phyloP scores from a whole-genome alignment of 2,797 vertebrate genomes.

The Notamacropus eugenii region DNA sequence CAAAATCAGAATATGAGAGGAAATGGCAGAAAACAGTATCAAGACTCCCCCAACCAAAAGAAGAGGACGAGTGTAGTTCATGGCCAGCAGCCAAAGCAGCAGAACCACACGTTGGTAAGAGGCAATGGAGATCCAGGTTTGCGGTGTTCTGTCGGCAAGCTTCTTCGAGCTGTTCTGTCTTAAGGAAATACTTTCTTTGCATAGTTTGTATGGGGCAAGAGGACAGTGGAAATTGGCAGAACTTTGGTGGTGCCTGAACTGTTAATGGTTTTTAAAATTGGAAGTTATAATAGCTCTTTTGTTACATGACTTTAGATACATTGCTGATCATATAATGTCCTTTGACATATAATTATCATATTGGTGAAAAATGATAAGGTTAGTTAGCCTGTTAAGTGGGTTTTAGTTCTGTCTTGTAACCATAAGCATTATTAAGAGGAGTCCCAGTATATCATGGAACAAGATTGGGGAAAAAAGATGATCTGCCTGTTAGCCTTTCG shows the following conservation, averaged over 20 bases:
- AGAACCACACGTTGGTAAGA: conserved; percentile 85
- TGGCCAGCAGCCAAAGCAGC: conserved; percentile 85
- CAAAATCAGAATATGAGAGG: conserved; percentile 88
- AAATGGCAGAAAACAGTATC: conserved; percentile 91
- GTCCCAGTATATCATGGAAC: not conserved
- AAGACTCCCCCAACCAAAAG: conserved; percentile 90
- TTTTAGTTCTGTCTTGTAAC: not conserved
- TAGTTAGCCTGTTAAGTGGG: not conserved
- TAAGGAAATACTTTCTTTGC: not conserved
- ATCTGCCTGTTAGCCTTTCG: not conserved
- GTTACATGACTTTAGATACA: not conserved
- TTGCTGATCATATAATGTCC: not conserved
- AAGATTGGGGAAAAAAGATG: not conserved
- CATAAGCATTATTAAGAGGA: not conserved
- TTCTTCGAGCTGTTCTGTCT: not conserved
- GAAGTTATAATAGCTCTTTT: not conserved
- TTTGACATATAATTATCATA: not conserved
- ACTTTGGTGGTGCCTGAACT: not conserved
- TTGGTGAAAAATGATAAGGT: not conserved
- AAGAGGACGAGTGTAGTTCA: conserved; percentile 88
- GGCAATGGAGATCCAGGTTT: not conserved
- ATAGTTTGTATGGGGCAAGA: not conserved
- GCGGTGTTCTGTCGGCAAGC: not conserved
- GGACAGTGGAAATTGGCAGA: not conserved
- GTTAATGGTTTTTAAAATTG: not conserved